Conservation (phyloP, 2,888 invertebrate species). For the Phrixothrix hirtus region DNA sequence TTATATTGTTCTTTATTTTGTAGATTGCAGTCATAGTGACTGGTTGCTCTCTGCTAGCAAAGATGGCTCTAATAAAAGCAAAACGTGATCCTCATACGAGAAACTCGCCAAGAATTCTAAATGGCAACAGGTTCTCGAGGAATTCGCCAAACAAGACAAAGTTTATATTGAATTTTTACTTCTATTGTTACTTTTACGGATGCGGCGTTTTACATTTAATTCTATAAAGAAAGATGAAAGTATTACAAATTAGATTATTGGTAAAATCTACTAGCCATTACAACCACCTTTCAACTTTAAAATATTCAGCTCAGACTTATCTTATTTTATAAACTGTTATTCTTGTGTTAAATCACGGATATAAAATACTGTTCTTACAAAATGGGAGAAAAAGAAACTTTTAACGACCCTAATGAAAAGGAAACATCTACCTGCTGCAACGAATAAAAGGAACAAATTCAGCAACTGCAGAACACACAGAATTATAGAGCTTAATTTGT, state of each 20-base stretch:
- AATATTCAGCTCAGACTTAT: too few relatives aligned
- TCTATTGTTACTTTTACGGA: slow-evolving; percentile 28
- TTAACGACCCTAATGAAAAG: slow-evolving; percentile 44
- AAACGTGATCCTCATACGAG: slow-evolving; percentile 51
- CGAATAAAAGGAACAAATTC: slow-evolving; percentile 33
- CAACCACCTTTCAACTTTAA: too few relatives aligned
- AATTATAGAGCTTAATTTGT: slow-evolving; percentile 30
- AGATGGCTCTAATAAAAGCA: slow-evolving; percentile 54
- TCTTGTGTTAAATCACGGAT: slow-evolving; percentile 40
- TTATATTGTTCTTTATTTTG: slow-evolving; percentile 48
- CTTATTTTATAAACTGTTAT: slow-evolving; percentile 36
- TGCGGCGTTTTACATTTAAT: slow-evolving; percentile 17
- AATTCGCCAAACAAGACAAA: slow-evolving; percentile 35
- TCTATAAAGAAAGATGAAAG: slow-evolving; percentile 10
- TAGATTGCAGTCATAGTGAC: slow-evolving; percentile 47
- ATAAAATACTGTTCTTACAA: slow-evolving; percentile 36
- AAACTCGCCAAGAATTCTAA: slow-evolving; percentile 50
- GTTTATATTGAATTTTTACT: slow-evolving; percentile 50
- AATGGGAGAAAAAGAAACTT: slow-evolving; percentile 40
- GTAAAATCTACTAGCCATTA: too few relatives aligned
- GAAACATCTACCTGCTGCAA: slow-evolving; percentile 38
- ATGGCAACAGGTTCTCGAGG: slow-evolving; percentile 51
- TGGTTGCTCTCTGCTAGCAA: slow-evolving; percentile 49
- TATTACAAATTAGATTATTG: slow-evolving; percentile 14
- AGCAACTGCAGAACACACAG: slow-evolving; percentile 32